Percentiles rank a stretch among this genome's conserved stretches.
Conservation (phyloP, 2,797 vertebrate genomes). For the Scleropages formosus region DNA sequence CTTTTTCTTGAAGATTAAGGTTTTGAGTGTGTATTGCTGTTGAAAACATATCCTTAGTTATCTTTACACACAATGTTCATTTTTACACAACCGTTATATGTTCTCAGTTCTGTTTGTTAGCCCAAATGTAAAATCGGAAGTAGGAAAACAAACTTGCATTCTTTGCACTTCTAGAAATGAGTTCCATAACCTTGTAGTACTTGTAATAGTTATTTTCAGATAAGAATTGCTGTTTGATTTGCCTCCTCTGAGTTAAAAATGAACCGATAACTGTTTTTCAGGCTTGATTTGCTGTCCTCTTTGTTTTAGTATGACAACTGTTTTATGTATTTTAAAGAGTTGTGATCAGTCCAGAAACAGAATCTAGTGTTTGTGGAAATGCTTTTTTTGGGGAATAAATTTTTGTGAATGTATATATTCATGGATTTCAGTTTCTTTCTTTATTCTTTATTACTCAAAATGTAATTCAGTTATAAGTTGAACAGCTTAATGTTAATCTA, state of each 20-base stretch:
- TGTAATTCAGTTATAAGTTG: background rate
- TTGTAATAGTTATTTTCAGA: conserved; percentile 9
- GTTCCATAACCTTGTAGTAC: conserved; percentile 16
- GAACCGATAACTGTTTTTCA: conserved; percentile 29
- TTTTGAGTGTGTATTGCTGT: background rate
- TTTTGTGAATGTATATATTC: conserved; percentile 52
- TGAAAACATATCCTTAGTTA: conserved; percentile 7
- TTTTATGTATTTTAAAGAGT: conserved; percentile 53
- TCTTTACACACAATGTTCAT: background rate
- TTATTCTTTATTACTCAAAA: background rate
- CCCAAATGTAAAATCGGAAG: conserved; percentile 13
- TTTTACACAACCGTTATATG: background rate
- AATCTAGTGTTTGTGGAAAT: conserved; percentile 55
- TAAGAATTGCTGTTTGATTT: conserved; percentile 4
- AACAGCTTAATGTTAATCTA: too few relatives aligned
- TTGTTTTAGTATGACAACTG: conserved; percentile 48
- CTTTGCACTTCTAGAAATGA: conserved; percentile 24
- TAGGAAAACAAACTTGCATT: conserved; percentile 7
- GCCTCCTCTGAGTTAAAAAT: conserved; percentile 33
- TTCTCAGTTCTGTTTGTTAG: background rate
- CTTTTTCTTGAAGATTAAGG: background rate
- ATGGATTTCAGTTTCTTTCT: background rate
- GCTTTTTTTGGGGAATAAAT: conserved; percentile 60
- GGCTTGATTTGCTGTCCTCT: conserved; percentile 35
- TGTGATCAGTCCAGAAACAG: conserved; percentile 53